A percentile compares a stretch with the other conserved stretches of the same genome.
phyloP scores from a whole-genome alignment of 2,888 invertebrate genomes.

The Rhodophaea formosa region DNA sequence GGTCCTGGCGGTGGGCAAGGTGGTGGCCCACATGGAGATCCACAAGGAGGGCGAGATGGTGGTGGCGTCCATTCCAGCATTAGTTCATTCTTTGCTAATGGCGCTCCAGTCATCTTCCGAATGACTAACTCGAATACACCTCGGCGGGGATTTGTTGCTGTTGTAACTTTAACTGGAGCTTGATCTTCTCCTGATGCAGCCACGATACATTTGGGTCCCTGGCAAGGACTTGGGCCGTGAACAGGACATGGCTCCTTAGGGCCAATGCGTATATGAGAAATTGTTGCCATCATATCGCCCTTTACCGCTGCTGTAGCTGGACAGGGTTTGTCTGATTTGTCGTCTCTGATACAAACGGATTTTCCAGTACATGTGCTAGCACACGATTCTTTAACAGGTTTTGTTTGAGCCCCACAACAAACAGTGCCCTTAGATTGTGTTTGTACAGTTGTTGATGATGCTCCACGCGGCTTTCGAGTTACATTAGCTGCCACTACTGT shows the following conservation, averaged over 20 bases:
- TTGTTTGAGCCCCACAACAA: constrained; percentile 41
- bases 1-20: constrained; percentile 32
- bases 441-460: constrained; percentile 25
- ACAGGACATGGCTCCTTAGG: constrained; percentile 58
- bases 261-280: constrained; percentile 65
- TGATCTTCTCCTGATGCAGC: constrained; percentile 46
- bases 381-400: constrained; percentile 32
- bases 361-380: constrained; percentile 41
- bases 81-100: constrained; percentile 67
- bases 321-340: constrained; percentile 39
- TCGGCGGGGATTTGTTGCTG: constrained; percentile 59
- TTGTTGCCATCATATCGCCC: constrained; percentile 57
- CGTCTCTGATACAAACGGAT: constrained; percentile 55
- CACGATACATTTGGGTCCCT: constrained; percentile 59
- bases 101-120: constrained; percentile 63
- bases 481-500: constrained; percentile 3
- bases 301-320: constrained; percentile 40
- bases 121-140: constrained; percentile 73
- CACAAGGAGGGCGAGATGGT: constrained; percentile 46
- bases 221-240: constrained; percentile 55
- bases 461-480: background rate
- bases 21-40: constrained; percentile 34
- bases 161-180: constrained; percentile 60
- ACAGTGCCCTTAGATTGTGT: constrained; percentile 28
- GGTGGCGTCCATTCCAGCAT: constrained; percentile 76